Conservation (phyloP, 2,797 vertebrate species). For the Austrolebias charrua region DNA sequence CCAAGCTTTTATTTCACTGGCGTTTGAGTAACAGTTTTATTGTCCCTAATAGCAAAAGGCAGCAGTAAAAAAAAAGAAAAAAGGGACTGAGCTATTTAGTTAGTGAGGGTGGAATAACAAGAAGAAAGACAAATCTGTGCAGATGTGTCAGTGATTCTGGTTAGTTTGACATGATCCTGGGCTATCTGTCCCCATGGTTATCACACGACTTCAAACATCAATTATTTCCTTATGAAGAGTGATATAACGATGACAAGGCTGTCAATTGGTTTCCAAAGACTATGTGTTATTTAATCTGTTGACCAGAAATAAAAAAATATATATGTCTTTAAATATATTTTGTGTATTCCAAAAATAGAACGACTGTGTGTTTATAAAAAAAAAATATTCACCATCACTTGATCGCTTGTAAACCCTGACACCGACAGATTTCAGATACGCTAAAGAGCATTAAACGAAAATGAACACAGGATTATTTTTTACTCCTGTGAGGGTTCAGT, state of each 20-base stretch:
- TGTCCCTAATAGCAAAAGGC: conserved; percentile 46
- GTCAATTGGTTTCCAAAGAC: conserved; percentile 30
- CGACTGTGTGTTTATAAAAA: not conserved
- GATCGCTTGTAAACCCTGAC: not conserved
- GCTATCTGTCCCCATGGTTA: conserved; percentile 46
- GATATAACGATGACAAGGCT: conserved; percentile 15
- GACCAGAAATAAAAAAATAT: conserved; percentile 35
- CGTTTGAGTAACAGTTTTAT: conserved; percentile 54
- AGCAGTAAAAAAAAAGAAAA: conserved; percentile 27
- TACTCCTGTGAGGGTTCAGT: conserved; percentile 45
- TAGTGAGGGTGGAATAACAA: conserved; percentile 42
- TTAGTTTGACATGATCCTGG: conserved; percentile 36
- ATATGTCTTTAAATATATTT: not conserved
- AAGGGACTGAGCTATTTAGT: conserved; percentile 36
- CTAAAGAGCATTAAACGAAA: conserved; percentile 24
- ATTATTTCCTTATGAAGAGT: conserved; percentile 25
- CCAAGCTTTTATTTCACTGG: conserved; percentile 44
- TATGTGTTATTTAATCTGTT: conserved; percentile 42
- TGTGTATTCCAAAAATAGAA: conserved; percentile 7
- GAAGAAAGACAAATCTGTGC: conserved; percentile 54
- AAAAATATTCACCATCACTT: not conserved
- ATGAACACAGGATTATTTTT: conserved; percentile 41
- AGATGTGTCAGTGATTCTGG: conserved; percentile 25
- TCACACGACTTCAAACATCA: conserved; percentile 37
- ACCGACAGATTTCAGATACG: not conserved